Conservation (phyloP, 2,113 vertebrate species). For the Petrocephalus microphthalmus region DNA sequence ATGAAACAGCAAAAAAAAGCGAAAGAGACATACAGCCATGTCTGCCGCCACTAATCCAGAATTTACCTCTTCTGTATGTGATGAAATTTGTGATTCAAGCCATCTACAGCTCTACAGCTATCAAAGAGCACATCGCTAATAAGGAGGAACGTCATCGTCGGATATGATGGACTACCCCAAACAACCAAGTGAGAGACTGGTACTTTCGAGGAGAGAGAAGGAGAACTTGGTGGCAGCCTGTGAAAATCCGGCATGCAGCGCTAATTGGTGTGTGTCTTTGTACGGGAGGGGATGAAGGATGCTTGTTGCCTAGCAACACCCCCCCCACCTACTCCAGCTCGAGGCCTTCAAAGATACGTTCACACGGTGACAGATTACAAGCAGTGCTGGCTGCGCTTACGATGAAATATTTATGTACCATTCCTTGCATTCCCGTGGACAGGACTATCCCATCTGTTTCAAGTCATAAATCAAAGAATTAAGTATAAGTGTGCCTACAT, state of each 20-base stretch:
- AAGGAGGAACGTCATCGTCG: neutral
- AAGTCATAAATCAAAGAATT: constrained; percentile 2
- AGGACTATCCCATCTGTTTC: constrained; percentile 2
- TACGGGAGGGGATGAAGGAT: constrained; percentile 51
- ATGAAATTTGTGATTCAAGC: neutral
- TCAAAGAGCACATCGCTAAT: neutral
- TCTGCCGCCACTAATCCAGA: neutral
- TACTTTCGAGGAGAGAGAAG: neutral
- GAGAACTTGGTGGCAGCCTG: neutral
- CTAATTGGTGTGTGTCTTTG: constrained; percentile 20
- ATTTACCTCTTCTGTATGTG: neutral
- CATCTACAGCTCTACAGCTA: neutral
- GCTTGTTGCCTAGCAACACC: constrained; percentile 68
- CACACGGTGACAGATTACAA: constrained; percentile 24
- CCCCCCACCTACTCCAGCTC: constrained; percentile 38
- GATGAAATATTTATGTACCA: constrained; percentile 18
- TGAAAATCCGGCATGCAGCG: constrained; percentile 1
- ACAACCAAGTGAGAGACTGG: neutral
- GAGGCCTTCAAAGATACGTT: constrained; percentile 1
- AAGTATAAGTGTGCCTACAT: neutral
- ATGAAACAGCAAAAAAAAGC: neutral
- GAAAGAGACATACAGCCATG: neutral
- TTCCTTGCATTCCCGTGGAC: neutral
- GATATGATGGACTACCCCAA: neutral
- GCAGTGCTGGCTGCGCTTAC: constrained; percentile 8